Evolutionary conservation across 2,888 invertebrate genomes (phyloP).

Genomic region (Tipula lateralis): DNA sequence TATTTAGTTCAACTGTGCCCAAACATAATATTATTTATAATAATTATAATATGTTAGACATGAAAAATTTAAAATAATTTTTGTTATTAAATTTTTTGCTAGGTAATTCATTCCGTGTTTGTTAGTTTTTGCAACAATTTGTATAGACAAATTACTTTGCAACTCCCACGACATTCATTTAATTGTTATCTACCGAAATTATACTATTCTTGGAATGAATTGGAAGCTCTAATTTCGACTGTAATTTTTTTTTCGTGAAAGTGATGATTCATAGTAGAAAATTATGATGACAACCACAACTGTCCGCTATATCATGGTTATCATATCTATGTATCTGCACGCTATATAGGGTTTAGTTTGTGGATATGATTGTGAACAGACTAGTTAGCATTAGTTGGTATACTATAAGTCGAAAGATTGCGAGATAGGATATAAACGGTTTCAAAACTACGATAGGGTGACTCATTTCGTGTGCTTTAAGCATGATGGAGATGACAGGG

Average conservation of each 20-base stretch:
- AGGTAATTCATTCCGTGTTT: not conserved
- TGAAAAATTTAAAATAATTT: not conserved
- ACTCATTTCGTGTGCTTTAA: too few species aligned
- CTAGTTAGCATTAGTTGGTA: not conserved
- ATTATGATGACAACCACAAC: not conserved
- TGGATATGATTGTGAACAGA: not conserved
- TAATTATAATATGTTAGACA: not conserved
- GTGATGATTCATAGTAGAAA: not conserved
- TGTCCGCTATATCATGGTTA: not conserved
- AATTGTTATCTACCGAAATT: not conserved
- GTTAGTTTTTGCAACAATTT: not conserved
- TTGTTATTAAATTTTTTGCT: not conserved
- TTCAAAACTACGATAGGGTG: too few species aligned
- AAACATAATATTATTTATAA: not conserved
- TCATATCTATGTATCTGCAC: not conserved
- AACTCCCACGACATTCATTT: not conserved
- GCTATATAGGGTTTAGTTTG: not conserved
- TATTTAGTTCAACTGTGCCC: not conserved
- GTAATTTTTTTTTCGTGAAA: not conserved
- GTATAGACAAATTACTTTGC: not conserved
- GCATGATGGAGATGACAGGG: too few species aligned
- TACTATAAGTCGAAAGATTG: too few species aligned
- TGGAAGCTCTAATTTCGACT: not conserved
- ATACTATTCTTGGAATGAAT: not conserved
- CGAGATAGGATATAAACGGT: not conserved